phyloP scores from a whole-genome alignment of 1,140 invertebrate species.

The Oscheius sp. region DNA sequence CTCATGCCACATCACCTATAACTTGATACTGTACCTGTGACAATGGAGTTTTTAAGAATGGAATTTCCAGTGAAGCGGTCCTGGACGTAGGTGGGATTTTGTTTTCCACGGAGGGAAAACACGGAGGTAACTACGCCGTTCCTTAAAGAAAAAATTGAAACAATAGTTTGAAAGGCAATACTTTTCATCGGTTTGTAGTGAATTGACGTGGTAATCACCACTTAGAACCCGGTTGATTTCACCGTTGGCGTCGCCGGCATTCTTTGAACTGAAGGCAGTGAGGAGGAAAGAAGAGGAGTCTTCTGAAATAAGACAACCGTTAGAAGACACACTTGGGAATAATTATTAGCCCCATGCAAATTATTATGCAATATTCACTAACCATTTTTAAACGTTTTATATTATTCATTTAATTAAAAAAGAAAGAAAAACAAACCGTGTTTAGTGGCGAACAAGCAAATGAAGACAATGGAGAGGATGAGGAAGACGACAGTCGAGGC shows the following conservation, averaged over 20 bases:
- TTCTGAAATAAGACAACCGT: background rate
- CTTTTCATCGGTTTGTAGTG: too few relatives aligned
- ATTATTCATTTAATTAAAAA: background rate
- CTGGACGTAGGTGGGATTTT: background rate
- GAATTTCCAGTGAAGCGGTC: background rate
- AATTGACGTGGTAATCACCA: too few relatives aligned
- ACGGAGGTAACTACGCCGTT: slow-evolving; percentile 10
- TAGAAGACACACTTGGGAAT: background rate
- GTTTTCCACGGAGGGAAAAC: slow-evolving; percentile 15
- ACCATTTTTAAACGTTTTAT: background rate
- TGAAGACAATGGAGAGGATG: slow-evolving; percentile 21
- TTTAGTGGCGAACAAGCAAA: slow-evolving; percentile 21
- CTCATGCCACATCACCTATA: too few relatives aligned
- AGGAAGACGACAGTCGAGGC: slow-evolving; percentile 7
- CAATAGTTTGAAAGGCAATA: too few relatives aligned
- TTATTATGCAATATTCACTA: too few relatives aligned
- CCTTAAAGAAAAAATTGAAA: background rate
- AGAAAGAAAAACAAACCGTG: background rate
- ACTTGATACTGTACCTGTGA: too few relatives aligned
- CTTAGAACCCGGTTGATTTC: too few relatives aligned
- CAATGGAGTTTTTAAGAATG: background rate
- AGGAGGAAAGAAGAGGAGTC: slow-evolving; percentile 10
- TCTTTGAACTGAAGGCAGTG: background rate
- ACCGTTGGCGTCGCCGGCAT: background rate
- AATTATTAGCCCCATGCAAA: too few relatives aligned